These are phyloP conservation scores for Drosophila kambysellisi DNA, from an alignment of 2,888 invertebrate species.

Conservation along the genomic window DNA sequence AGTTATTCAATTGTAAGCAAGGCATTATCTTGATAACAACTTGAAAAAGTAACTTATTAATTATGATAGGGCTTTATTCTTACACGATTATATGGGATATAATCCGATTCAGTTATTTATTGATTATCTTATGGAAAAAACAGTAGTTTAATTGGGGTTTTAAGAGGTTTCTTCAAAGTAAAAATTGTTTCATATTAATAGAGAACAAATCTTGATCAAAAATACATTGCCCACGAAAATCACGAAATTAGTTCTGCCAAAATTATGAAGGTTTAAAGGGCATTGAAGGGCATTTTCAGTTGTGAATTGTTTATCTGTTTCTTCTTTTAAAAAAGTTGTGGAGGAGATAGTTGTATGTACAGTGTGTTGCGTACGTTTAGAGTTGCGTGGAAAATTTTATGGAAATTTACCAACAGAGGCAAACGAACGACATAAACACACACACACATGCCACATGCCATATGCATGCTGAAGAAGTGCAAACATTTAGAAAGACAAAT, in stretches of 20 bases:
- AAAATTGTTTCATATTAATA: background rate
- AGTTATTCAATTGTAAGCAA: conserved; percentile 16
- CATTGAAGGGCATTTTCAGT: conserved; percentile 1
- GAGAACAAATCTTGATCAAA: no score
- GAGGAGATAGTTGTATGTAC: background rate
- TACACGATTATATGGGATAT: background rate
- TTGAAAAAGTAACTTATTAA: background rate
- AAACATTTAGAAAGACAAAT: conserved; percentile 56
- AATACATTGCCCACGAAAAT: no score
- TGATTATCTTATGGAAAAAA: background rate
- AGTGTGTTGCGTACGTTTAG: conserved; percentile 30
- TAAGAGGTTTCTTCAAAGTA: background rate
- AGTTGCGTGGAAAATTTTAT: conserved; percentile 64
- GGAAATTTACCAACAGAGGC: conserved; percentile 65
- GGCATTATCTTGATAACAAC: conserved; percentile 26
- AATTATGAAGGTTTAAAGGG: background rate
- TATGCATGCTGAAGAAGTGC: conserved; percentile 45
- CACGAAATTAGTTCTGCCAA: background rate
- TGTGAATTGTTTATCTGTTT: background rate
- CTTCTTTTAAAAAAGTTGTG: background rate
- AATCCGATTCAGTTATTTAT: background rate
- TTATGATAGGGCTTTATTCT: conserved; percentile 4
- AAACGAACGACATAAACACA: conserved; percentile 10
- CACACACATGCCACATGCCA: conserved; percentile 4
- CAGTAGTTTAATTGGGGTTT: background rate